Base-by-base conservation (phyloP, 2,113 vertebrate genomes). In the Pyxicephalus adspersus region DNA sequence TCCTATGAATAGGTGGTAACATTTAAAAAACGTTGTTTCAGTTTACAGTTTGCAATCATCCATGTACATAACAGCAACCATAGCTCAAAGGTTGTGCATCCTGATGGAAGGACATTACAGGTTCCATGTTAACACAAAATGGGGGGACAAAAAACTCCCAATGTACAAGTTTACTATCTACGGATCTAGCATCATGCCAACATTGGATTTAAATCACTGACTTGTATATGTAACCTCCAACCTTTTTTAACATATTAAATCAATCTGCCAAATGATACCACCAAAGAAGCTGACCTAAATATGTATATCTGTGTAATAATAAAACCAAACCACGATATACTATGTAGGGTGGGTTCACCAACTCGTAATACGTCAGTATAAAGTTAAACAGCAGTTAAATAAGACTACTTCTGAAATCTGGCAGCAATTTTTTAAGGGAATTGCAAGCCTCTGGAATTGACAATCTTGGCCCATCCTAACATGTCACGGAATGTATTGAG, bases 401-500 rank as follows among this genome's bases (percentile, higher is more conserved):
- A 3, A 65, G 45, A 55, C n/a, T 28, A 19, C 20, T 65, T 66
- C 22, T 38, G 50, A 74, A 73, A 34, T 64, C 63, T 66, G 61
- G 80, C 64, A 65, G 70, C 23, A 52, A 52, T 51, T 28, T 73
- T 73, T 29, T 54, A 29, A 29, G 26, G 52, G 26, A 71, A 52
- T 38, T 75, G 51, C 13, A 82, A 64, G 52, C 68, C 61, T n/a
- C n/a, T 66, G 29, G 20, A 66, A 11, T 58, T 66, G 31, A 75
- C 16, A 34, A 74, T 64, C 63, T 74, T 81, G 70, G 70, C 80
- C 18, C 22, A 64, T 25, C 22, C 51, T 65, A 38, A 60, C 15
- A 64, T 66, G 63, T 57, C 31, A 65, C 28, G 29, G 61, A 64
- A 75, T 64, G 51, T 54, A 66, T 75, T 63, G 28, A 75, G 31